Conservation (phyloP, 37 sponge, comb jelly and placozoan species). For the Dysidea cf. avara region DNA sequence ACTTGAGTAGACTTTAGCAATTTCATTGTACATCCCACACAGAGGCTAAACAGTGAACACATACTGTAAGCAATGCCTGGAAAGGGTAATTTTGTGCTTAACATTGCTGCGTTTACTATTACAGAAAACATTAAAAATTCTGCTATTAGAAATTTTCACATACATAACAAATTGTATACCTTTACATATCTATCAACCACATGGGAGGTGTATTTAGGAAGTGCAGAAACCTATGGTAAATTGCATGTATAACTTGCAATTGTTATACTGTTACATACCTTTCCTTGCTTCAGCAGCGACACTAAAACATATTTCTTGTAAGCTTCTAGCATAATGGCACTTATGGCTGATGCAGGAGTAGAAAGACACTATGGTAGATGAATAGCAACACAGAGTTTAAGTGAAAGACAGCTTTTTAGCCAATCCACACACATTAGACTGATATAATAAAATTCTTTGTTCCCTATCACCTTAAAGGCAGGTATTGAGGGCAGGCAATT, state of each 20-base stretch:
- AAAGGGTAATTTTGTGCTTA: neutral
- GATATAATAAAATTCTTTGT: neutral
- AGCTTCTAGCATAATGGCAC: constrained; percentile 93
- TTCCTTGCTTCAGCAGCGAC: constrained; percentile 82
- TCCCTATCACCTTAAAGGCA: neutral
- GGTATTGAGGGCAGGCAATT: no score
- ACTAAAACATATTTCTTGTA: constrained; percentile 92
- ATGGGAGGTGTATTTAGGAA: constrained; percentile 64
- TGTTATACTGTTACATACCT: constrained; percentile 25
- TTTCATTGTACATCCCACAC: constrained; percentile 68
- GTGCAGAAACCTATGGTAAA: constrained; percentile 31
- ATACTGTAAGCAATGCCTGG: neutral
- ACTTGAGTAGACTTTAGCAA: constrained; percentile 49
- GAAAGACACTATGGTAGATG: constrained; percentile 61
- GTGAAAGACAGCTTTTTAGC: neutral
- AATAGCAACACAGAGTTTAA: neutral
- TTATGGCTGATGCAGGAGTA: constrained; percentile 79
- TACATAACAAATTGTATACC: constrained; percentile 44
- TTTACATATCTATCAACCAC: constrained; percentile 56
- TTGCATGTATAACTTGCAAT: neutral
- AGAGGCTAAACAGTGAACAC: constrained; percentile 51
- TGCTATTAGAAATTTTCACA: no score
- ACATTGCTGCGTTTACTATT: neutral
- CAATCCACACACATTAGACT: neutral
- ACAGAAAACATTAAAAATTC: no score